A percentile compares a stretch with the other conserved stretches of the same genome.
phyloP scores from a whole-genome alignment of 2,113 vertebrate species.

The Strix aluco region DNA sequence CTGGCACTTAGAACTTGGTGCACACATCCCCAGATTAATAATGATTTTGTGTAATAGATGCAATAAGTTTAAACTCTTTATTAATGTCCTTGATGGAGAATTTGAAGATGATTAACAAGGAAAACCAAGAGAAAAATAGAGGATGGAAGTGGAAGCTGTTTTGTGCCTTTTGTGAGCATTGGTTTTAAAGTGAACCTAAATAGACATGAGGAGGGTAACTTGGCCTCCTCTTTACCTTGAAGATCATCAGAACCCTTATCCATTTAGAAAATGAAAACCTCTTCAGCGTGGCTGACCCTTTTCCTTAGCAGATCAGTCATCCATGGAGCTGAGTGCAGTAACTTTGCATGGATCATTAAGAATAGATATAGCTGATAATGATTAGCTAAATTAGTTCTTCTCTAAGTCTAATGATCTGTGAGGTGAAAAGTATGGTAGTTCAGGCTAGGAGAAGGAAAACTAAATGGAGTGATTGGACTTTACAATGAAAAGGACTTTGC shows the following conservation, averaged over 20 bases:
- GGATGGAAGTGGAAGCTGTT: neutral
- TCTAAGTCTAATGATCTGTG: slow-evolving; percentile 56
- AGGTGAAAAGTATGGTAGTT: slow-evolving; percentile 47
- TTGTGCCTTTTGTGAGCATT: neutral
- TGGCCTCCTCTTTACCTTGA: neutral
- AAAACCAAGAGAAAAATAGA: neutral
- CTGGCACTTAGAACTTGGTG: neutral
- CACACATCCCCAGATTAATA: neutral
- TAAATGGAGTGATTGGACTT: neutral
- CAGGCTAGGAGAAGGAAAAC: slow-evolving; percentile 19
- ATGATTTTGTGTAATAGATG: neutral
- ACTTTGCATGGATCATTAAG: slow-evolving; percentile 64
- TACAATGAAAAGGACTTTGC: neutral
- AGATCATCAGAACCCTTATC: neutral
- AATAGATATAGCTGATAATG: neutral
- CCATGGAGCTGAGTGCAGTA: slow-evolving; percentile 35
- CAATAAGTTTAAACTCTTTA: neutral
- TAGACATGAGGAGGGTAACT: neutral
- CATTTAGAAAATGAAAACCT: neutral
- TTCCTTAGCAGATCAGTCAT: neutral
- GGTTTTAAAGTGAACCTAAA: neutral
- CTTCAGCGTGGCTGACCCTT: neutral
- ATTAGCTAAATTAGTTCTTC: slow-evolving; percentile 65
- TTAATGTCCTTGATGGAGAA: neutral
- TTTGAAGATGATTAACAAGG: neutral